phyloP scores from a whole-genome alignment of 2,888 invertebrate genomes.

The Lycia hirtaria region DNA sequence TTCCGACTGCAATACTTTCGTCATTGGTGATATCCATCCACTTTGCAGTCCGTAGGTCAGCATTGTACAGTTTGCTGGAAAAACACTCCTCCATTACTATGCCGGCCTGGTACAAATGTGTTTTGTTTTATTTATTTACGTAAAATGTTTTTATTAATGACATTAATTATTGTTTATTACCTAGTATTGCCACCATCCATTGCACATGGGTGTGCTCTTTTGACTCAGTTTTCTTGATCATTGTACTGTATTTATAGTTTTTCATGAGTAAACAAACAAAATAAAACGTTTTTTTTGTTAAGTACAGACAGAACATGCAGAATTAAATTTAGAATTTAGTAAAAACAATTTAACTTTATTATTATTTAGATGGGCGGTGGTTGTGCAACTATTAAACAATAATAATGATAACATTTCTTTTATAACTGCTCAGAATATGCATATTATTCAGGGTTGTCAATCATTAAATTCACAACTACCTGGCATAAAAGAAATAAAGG shows the following conservation, averaged over 20 bases:
- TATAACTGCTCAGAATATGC: conserved; percentile 29
- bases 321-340: no score
- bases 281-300: no score
- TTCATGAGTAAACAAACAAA: conserved; percentile 18
- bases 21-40: conserved; percentile 78
- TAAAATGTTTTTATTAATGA: conserved; percentile 38
- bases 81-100: conserved; percentile 42
- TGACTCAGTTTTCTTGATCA: conserved; percentile 21
- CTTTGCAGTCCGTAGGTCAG: conserved; percentile 71
- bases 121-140: conserved; percentile 54
- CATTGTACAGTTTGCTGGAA: conserved; percentile 70
- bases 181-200: conserved; percentile 51
- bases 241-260: conserved; percentile 28
- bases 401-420: conserved; percentile 28
- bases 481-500: no score
- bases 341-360: neutral
- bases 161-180: conserved; percentile 34
- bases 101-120: conserved; percentile 49
- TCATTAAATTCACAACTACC: neutral
- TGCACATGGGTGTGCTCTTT: conserved; percentile 48
- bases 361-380: conserved; percentile 6
- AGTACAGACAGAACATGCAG: no score
- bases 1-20: conserved; percentile 63
- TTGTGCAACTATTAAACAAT: conserved; percentile 27
- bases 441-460: conserved; percentile 32